Evolutionary conservation across 1,140 invertebrate species (phyloP).

Genomic region (Batillaria attramentaria): DNA sequence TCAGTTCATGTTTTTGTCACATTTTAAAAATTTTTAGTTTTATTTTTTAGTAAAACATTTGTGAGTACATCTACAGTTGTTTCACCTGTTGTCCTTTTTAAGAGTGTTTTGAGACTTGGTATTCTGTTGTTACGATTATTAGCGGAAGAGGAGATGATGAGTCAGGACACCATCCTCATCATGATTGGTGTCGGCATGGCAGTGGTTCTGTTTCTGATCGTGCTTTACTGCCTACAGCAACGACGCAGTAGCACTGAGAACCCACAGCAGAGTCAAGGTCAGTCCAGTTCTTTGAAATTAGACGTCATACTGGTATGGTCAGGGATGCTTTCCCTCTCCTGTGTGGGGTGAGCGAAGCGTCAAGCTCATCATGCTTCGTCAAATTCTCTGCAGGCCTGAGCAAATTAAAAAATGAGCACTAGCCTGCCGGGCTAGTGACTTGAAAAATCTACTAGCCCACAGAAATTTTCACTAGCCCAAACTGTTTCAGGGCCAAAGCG

Average conservation of each 20-base stretch:
- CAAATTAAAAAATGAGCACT: too few species aligned
- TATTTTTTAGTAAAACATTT: background rate
- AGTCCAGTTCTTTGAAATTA: background rate
- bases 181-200: constrained; percentile 64
- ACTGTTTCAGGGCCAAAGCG: too few species aligned
- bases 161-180: constrained; percentile 62
- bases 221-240: constrained; percentile 63
- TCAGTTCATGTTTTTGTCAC: background rate
- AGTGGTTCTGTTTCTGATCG: constrained; percentile 61
- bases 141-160: constrained; percentile 63
- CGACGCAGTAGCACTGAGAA: constrained; percentile 41
- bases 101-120: too few species aligned
- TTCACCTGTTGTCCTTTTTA: background rate
- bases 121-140: constrained; percentile 32
- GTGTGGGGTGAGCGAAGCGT: background rate
- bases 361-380: too few species aligned
- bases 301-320: background rate
- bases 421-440: too few species aligned
- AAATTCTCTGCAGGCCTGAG: too few species aligned
- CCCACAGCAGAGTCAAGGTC: constrained; percentile 3
- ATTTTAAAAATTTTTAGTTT: background rate
- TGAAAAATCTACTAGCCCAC: too few species aligned
- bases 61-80: background rate
- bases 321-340: background rate
- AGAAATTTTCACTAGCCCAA: too few species aligned